Evolutionary conservation across 37 sponge, comb jelly and placozoan species (phyloP).

Genomic region (Halisarca cf. caerulea): DNA sequence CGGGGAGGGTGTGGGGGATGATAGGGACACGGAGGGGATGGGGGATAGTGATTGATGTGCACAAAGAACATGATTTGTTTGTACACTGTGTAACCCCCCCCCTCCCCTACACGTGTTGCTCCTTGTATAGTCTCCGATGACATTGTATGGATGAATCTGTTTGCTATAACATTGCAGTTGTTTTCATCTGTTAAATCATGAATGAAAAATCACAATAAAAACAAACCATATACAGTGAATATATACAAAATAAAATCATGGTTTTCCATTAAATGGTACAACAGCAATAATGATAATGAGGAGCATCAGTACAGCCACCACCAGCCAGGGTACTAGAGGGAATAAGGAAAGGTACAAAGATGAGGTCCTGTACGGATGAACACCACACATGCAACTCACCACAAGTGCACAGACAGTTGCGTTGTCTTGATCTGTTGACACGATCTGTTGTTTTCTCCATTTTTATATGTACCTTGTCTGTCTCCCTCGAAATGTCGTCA

Average conservation of each 20-base stretch:
- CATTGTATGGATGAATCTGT: too few relatives aligned
- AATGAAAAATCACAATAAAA: background rate
- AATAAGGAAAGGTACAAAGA: background rate
- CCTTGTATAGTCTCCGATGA: too few relatives aligned
- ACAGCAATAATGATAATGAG: constrained; percentile 38
- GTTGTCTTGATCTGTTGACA: background rate
- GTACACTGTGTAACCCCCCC: too few relatives aligned
- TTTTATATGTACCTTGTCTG: background rate
- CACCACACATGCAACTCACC: too few relatives aligned
- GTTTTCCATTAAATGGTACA: constrained; percentile 32
- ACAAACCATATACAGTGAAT: background rate
- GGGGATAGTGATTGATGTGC: too few relatives aligned
- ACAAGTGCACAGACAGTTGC: background rate
- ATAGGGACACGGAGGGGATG: too few relatives aligned
- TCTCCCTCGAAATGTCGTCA: background rate
- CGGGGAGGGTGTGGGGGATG: too few relatives aligned
- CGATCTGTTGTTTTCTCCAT: constrained; percentile 4
- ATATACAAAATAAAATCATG: background rate
- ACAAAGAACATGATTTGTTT: too few relatives aligned
- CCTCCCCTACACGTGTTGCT: too few relatives aligned
- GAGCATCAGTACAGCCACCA: constrained; percentile 26
- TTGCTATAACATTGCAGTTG: too few relatives aligned
- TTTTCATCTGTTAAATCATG: background rate
- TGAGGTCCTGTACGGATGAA: too few relatives aligned
- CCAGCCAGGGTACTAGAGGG: constrained; percentile 44